Evolutionary conservation across 2,888 invertebrate species (phyloP).

Genomic region (Apamea epomidion): DNA sequence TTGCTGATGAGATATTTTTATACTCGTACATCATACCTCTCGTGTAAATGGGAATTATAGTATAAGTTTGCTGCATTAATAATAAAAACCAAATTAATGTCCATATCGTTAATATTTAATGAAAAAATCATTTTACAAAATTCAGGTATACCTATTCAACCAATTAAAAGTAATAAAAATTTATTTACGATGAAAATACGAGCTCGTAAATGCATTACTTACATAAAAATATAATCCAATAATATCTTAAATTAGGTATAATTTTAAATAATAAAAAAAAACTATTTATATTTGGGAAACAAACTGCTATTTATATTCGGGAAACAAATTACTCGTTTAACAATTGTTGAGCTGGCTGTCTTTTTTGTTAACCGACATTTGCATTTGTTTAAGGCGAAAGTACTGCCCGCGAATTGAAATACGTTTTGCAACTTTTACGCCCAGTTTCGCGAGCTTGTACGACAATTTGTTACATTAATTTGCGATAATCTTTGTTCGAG

Average conservation of each 20-base stretch:
- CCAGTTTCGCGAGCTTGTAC: background rate
- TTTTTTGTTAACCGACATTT: background rate
- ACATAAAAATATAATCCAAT: constrained; percentile 74
- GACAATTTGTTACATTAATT: background rate
- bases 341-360: constrained; percentile 1
- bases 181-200: constrained; percentile 73
- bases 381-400: background rate
- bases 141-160: constrained; percentile 82
- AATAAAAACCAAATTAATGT: constrained; percentile 55
- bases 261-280: constrained; percentile 44
- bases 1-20: background rate
- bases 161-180: constrained; percentile 77
- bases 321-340: constrained; percentile 22
- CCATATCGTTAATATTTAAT: constrained; percentile 83
- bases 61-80: background rate
- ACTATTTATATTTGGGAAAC: constrained; percentile 11
- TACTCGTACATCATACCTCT: background rate
- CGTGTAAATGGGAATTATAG: background rate
- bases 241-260: constrained; percentile 60
- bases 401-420: background rate
- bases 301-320: background rate
- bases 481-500: background rate
- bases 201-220: constrained; percentile 80
- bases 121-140: constrained; percentile 88
- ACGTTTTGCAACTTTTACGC: background rate